Conservation (phyloP, 2,113 vertebrate species). For the Hyaena hyaena region DNA sequence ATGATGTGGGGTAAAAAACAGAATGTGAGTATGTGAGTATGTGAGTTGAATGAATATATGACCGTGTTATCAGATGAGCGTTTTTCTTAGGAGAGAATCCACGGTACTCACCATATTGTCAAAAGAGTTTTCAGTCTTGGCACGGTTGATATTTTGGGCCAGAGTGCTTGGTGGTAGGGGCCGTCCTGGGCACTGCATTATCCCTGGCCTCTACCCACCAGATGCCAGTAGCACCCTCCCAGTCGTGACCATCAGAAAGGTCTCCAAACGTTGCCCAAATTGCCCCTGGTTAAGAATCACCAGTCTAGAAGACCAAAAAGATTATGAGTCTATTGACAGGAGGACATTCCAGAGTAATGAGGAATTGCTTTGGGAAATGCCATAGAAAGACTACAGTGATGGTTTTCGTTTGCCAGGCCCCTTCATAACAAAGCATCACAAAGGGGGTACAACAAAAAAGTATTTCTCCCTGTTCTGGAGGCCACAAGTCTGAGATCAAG, state of each 20-base stretch:
- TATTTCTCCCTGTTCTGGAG: neutral
- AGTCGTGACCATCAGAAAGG: neutral
- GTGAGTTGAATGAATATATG: too few species aligned
- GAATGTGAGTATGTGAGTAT: neutral
- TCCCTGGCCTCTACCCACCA: neutral
- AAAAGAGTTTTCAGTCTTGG: neutral
- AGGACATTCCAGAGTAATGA: neutral
- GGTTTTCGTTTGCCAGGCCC: neutral
- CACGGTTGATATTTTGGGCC: too few species aligned
- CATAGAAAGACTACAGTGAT: neutral
- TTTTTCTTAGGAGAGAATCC: neutral
- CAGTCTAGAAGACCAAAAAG: neutral
- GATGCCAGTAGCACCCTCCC: neutral
- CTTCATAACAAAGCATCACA: neutral
- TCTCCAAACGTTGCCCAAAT: neutral
- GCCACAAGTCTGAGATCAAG: neutral
- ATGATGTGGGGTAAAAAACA: neutral
- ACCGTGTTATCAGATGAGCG: neutral
- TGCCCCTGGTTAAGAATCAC: neutral
- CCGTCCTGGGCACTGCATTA: accelerated
- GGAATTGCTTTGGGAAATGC: neutral
- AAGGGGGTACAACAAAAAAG: neutral
- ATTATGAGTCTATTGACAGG: neutral
- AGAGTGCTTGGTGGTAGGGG: neutral
- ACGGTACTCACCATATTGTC: neutral